Base-by-base conservation (phyloP, 2,888 invertebrate genomes). In the Eupithecia tripunctaria region DNA sequence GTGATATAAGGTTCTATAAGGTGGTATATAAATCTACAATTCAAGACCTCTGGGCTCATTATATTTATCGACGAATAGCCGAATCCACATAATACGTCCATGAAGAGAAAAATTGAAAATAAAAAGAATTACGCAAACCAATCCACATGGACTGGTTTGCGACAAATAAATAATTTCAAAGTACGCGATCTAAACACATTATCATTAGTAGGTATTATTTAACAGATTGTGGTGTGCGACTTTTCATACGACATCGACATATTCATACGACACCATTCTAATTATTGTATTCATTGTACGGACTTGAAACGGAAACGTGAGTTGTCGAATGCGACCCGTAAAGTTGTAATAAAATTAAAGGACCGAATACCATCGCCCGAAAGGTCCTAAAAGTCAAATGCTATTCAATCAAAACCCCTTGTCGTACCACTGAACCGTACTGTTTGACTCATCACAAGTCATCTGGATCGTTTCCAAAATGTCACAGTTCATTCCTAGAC, bases 381-480 rank as follows among this genome's bases (percentile, higher is more conserved):
- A 56, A 56, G 56, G 21, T 25, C 56, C 25, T 25, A 25, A 56
- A 43, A 56, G 56, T 56, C 56, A 56, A 56, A 56, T 25, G 25
- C 2, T 25, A 56, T 56, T 21, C 25, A 56, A 56, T 25, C 56
- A 56, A 56, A 56, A 56, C 56, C 56, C 56, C 25, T 25, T 56
- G 56, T 25, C 56, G 12, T 56, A 14, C 56, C 21, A 21, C 12
- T 29, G 60, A 18, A 29, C n/a, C 27, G 18, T 51, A 59, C 25
- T 14, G 25, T 56, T 14, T 25, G 56, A 56, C 25, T 56, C 56
- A 25, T 56, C 56, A 56, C 25, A 21, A 43, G 47, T n/a, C 47
- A 10, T 51, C 47, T 73, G 70, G 70, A 69, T 63, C 60, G 67
- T 25, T 68, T 71, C 69, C 72, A 75, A 67, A 65, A 69, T 60